These are phyloP conservation scores for Eretmochelys imbricata DNA, from an alignment of 2,113 vertebrate species.

Conservation along the genomic window DNA sequence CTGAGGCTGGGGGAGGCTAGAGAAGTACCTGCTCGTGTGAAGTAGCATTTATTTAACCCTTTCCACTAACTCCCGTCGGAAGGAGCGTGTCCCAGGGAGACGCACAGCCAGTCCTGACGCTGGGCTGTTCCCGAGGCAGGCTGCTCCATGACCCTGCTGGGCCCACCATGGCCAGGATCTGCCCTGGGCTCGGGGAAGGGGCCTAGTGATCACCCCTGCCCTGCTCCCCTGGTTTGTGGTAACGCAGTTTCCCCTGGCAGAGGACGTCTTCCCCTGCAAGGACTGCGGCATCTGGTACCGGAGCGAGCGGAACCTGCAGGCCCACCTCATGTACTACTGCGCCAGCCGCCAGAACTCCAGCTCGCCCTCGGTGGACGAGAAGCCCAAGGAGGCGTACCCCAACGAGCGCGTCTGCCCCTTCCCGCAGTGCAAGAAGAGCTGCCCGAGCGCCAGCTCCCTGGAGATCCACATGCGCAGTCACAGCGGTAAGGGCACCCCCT, in stretches of 20 bases:
- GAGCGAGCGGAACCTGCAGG: slow-evolving; percentile 96
- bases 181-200: background rate
- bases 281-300: slow-evolving; percentile 99
- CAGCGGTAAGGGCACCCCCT: slow-evolving; percentile 83
- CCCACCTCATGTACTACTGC: slow-evolving; percentile 98
- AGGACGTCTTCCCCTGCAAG: slow-evolving; percentile 97
- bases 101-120: no score
- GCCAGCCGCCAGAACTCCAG: slow-evolving; percentile 91
- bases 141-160: background rate
- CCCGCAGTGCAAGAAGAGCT: slow-evolving; percentile 97
- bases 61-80: background rate
- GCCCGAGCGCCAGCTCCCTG: slow-evolving; percentile 96
- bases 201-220: background rate
- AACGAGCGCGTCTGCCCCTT: slow-evolving; percentile 95
- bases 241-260: slow-evolving; percentile 70
- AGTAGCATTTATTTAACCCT: background rate
- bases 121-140: background rate
- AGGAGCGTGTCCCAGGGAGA: background rate
- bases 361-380: slow-evolving; percentile 85
- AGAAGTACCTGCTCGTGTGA: background rate
- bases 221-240: background rate
- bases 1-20: no score
- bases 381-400: slow-evolving; percentile 92
- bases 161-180: background rate
- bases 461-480: slow-evolving; percentile 99